These are phyloP conservation scores for Lysiphlebus fabarum DNA, from an alignment of 1,140 invertebrate species.

Conservation along the genomic window DNA sequence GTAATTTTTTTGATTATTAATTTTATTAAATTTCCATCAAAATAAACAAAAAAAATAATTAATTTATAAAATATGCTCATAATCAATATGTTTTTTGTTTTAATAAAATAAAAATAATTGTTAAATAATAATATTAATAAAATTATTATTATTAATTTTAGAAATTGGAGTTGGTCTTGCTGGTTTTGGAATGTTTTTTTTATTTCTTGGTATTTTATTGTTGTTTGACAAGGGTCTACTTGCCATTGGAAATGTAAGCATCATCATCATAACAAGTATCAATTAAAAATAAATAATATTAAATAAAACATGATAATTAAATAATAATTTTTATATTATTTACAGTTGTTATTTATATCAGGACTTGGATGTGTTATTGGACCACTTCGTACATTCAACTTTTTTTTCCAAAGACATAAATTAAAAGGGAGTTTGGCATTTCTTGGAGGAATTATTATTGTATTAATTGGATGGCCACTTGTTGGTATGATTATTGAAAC, in stretches of 20 bases:
- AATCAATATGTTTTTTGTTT: slow-evolving; percentile 22
- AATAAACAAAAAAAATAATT: too few species aligned
- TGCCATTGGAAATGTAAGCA: slow-evolving; percentile 94
- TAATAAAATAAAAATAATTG: background rate
- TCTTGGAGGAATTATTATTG: slow-evolving; percentile 90
- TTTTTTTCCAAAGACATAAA: slow-evolving; percentile 99
- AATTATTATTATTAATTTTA: slow-evolving; percentile 53
- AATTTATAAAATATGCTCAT: background rate
- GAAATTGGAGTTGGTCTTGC: slow-evolving; percentile 97
- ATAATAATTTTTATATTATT: slow-evolving; percentile 23
- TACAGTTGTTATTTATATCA: slow-evolving; percentile 89
- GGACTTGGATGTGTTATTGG: slow-evolving; percentile 97
- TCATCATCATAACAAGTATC: background rate
- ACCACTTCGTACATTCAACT: slow-evolving; percentile 89
- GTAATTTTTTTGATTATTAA: slow-evolving; percentile 34
- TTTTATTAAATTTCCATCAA: too few species aligned
- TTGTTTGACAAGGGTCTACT: slow-evolving; percentile 97
- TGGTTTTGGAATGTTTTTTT: slow-evolving; percentile 92
- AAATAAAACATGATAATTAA: slow-evolving; percentile 8
- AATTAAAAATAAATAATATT: slow-evolving; percentile 16
- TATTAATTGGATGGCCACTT: slow-evolving; percentile 94
- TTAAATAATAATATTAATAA: background rate
- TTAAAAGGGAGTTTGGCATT: slow-evolving; percentile 88
- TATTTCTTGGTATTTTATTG: slow-evolving; percentile 91
- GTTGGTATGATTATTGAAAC: slow-evolving; percentile 95